Percentiles rank a stretch among this genome's conserved stretches.
Evolutionary conservation across 2,797 vertebrate genomes (phyloP).

Genomic region (Schizopygopsis pylzovi): DNA sequence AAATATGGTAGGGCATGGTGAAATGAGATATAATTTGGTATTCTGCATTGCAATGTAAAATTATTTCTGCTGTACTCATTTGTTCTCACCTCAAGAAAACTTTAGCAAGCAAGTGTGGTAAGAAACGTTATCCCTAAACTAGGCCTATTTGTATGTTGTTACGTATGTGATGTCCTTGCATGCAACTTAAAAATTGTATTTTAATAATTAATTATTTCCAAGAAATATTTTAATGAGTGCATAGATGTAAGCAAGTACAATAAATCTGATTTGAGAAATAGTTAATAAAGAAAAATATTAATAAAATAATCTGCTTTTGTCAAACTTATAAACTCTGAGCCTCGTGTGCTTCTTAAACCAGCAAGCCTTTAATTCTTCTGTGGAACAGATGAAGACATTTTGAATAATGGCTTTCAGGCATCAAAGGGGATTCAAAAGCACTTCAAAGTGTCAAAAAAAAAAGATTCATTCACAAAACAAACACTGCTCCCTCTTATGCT

Average conservation of each 20-base stretch:
- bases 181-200: neutral
- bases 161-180: neutral
- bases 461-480: too few species aligned
- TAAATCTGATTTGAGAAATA: neutral
- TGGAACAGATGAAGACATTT: neutral
- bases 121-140: neutral
- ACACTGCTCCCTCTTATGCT: too few species aligned
- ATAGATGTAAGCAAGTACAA: neutral
- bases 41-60: neutral
- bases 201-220: constrained; percentile 1
- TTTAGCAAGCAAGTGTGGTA: neutral
- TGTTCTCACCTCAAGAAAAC: neutral
- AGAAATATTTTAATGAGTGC: neutral
- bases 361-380: neutral
- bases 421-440: too few species aligned
- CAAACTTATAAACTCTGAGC: neutral
- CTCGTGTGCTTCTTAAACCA: neutral
- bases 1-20: neutral
- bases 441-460: too few species aligned
- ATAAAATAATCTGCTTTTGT: neutral
- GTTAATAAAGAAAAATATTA: neutral
- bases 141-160: neutral
- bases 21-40: constrained; percentile 23
- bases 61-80: neutral
- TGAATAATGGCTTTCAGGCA: neutral